Percentiles rank a stretch among this genome's conserved stretches.
These are phyloP conservation scores for Brachyopa scutellaris DNA, from an alignment of 2,888 invertebrate genomes.

Conservation along the genomic window DNA sequence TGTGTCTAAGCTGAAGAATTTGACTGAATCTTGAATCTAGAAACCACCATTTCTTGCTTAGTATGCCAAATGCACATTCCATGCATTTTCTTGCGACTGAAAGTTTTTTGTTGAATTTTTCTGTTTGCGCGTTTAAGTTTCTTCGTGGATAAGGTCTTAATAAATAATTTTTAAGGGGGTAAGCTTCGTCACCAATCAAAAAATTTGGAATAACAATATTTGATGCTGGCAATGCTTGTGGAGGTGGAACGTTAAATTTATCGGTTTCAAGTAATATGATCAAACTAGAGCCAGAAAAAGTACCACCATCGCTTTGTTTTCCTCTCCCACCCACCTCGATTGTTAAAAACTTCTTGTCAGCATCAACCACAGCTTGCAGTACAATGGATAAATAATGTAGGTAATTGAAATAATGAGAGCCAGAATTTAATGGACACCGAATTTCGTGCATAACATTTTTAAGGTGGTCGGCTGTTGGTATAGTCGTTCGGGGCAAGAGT, in stretches of 20 bases:
- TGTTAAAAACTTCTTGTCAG: background rate
- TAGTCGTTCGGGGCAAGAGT: no score
- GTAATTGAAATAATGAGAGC: no score
- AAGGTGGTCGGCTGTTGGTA: background rate
- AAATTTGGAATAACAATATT: constrained; percentile 9
- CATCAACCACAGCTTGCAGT: constrained; percentile 8
- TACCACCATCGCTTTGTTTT: no score
- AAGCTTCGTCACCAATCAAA: constrained; percentile 17
- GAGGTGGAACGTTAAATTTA: constrained; percentile 2
- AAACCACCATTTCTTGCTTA: no score
- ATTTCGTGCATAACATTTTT: background rate
- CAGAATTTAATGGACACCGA: no score
- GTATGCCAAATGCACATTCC: constrained; percentile 21
- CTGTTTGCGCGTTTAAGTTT: background rate
- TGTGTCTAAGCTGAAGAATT: no score
- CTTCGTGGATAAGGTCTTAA: background rate
- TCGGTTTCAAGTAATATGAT: constrained; percentile 10
- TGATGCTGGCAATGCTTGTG: constrained; percentile 3
- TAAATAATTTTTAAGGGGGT: constrained; percentile 6
- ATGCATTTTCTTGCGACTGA: constrained; percentile 8
- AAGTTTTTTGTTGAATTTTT: constrained; percentile 14
- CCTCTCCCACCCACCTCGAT: background rate
- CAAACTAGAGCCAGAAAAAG: no score
- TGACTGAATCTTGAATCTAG: no score
- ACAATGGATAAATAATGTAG: background rate